These are phyloP conservation scores for Punctoribates punctum DNA, from an alignment of 2,888 invertebrate genomes.

Conservation along the genomic window DNA sequence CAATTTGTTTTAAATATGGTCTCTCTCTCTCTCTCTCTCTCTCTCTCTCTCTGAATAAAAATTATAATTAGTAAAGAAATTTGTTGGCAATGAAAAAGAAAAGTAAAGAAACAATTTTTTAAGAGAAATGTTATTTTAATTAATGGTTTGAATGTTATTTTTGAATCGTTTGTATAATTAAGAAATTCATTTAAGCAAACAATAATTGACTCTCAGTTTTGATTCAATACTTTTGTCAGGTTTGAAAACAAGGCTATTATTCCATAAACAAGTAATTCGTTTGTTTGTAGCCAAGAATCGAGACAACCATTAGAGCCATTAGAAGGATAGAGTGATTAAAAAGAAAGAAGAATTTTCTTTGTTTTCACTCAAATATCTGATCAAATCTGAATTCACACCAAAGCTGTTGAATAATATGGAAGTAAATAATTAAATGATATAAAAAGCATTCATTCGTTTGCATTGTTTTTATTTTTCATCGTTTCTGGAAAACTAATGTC, in stretches of 20 bases:
- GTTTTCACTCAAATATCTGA: background rate
- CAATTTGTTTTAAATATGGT: too few relatives aligned
- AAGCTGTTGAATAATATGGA: background rate
- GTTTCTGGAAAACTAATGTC: background rate
- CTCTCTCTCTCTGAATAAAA: too few relatives aligned
- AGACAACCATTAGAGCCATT: background rate
- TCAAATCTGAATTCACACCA: background rate
- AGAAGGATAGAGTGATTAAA: background rate
- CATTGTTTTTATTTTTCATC: background rate
- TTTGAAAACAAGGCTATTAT: slow-evolving; percentile 2
- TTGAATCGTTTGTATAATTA: background rate
- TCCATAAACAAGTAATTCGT: slow-evolving; percentile 3
- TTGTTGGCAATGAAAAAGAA: slow-evolving; percentile 10
- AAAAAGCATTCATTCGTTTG: background rate
- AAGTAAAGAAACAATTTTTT: background rate
- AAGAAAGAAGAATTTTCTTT: background rate
- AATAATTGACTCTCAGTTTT: background rate
- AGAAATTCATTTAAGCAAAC: background rate
- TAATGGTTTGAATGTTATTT: background rate
- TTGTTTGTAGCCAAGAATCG: background rate
- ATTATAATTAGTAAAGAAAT: background rate
- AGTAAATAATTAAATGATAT: slow-evolving; percentile 1
- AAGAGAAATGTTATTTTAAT: background rate
- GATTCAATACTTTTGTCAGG: background rate
- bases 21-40: too few relatives aligned